These are phyloP conservation scores for Poicephalus gulielmi DNA, from an alignment of 2,113 vertebrate genomes.

Conservation along the genomic window DNA sequence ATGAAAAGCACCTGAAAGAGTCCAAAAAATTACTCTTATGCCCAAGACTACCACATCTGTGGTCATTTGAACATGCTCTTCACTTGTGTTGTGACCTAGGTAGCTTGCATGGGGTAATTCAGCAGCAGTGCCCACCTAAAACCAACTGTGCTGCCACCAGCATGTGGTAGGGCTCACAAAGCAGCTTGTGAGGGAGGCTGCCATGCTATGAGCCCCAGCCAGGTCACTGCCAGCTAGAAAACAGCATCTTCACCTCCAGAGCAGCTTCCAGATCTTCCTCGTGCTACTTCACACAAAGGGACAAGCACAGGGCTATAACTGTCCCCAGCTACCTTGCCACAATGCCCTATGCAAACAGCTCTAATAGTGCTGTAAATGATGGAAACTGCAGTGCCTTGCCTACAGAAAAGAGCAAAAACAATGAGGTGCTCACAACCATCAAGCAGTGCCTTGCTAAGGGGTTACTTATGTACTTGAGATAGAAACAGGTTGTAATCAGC, in stretches of 20 bases:
- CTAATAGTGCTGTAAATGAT: rapidly evolving
- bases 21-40: background rate
- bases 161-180: background rate
- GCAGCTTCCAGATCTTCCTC: background rate
- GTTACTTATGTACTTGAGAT: background rate
- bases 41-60: background rate
- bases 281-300: rapidly evolving
- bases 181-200: background rate
- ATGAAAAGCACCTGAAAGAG: background rate
- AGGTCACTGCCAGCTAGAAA: background rate
- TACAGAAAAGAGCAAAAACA: background rate
- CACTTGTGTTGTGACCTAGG: background rate
- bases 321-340: too few relatives aligned
- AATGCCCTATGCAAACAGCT: background rate
- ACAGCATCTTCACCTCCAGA: background rate
- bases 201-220: background rate
- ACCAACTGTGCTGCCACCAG: background rate
- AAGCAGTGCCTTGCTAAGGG: background rate
- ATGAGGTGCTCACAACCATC: background rate
- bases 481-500: background rate
- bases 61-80: background rate
- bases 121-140: background rate
- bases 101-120: background rate
- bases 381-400: background rate
- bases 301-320: background rate